A percentile compares a stretch with the other conserved stretches of the same genome.
Evolutionary conservation across 2,113 vertebrate genomes (phyloP).

Genomic region (Elachura formosa): DNA sequence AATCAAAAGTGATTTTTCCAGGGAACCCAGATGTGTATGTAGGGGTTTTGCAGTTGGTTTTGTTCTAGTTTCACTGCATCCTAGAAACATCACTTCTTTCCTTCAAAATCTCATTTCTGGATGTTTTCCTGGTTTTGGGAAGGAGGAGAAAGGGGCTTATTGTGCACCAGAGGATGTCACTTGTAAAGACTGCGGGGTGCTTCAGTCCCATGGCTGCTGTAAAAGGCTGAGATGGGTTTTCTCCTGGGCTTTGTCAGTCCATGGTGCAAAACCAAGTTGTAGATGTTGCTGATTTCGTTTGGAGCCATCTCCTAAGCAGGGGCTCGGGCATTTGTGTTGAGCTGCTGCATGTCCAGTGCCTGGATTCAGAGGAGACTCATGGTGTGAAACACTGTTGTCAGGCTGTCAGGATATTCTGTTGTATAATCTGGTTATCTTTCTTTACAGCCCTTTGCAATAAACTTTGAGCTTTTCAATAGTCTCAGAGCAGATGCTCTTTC

Average conservation of each 20-base stretch:
- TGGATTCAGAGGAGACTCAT: background rate
- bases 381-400: background rate
- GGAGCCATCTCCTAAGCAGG: background rate
- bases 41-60: fast-evolving
- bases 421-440: background rate
- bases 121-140: background rate
- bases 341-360: background rate
- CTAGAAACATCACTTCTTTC: background rate
- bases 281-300: background rate
- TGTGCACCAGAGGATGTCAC: background rate
- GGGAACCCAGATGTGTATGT: fast-evolving
- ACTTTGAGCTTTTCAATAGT: background rate
- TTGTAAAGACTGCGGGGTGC: fast-evolving
- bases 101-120: background rate
- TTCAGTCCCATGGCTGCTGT: background rate
- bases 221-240: background rate
- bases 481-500: background rate
- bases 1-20: background rate
- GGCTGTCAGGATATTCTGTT: background rate
- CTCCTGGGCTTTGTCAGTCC: background rate
- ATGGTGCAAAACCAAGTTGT: background rate
- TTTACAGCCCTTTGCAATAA: background rate
- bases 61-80: background rate
- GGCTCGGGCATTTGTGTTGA: fast-evolving
- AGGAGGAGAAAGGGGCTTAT: background rate